Percentiles rank a stretch among this genome's conserved stretches.
phyloP scores from a whole-genome alignment of 2,113 vertebrate species.

The Mus pahari region DNA sequence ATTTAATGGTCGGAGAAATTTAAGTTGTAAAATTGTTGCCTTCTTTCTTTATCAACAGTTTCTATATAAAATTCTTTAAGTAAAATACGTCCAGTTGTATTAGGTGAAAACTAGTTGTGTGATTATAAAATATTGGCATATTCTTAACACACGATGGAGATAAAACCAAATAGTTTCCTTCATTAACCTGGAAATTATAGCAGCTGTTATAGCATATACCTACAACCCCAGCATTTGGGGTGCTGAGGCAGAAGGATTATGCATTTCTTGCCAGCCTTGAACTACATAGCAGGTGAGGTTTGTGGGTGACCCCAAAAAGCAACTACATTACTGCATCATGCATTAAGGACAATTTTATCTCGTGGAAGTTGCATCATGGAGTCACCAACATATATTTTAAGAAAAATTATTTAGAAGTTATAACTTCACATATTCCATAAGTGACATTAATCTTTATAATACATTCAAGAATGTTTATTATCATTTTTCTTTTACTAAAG shows the following conservation, averaged over 20 bases:
- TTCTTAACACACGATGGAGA: not conserved
- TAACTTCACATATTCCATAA: not conserved
- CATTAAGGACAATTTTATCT: not conserved
- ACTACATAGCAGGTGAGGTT: not conserved
- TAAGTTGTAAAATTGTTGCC: not conserved
- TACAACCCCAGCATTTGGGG: not conserved
- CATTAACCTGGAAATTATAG: not conserved
- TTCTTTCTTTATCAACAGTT: not conserved
- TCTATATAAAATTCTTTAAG: not conserved
- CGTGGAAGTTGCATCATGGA: not conserved
- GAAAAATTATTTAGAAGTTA: not conserved
- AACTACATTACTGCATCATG: not conserved
- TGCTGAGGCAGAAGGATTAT: not conserved
- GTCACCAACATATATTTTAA: not conserved
- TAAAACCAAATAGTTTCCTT: not conserved
- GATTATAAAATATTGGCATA: not conserved
- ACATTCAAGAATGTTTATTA: not conserved
- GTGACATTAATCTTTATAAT: not conserved
- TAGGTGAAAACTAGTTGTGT: no score
- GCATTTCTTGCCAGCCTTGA: no score
- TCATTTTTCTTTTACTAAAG: not conserved
- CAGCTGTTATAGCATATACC: not conserved
- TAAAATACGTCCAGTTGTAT: not conserved
- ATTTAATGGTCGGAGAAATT: not conserved
- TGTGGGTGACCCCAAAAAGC: not conserved